These are phyloP conservation scores for Achlya flavicornis DNA, from an alignment of 2,888 invertebrate genomes.

Conservation along the genomic window DNA sequence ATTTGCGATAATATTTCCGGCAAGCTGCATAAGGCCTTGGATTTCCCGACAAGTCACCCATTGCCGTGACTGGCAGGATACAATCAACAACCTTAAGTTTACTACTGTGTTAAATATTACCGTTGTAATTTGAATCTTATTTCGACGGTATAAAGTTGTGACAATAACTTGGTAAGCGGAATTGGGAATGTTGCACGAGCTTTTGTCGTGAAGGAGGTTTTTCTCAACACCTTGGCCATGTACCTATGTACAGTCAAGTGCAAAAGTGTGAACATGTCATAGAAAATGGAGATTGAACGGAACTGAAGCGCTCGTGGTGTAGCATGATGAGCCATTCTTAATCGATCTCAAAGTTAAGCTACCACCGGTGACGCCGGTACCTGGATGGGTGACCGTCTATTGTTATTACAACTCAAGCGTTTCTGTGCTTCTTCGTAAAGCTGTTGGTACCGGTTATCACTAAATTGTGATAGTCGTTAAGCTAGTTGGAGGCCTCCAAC, in stretches of 20 bases:
- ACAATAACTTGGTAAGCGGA: background rate
- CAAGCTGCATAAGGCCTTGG: constrained; percentile 28
- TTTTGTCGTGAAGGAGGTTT: constrained; percentile 9
- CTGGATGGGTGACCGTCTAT: no score
- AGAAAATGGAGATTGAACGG: background rate
- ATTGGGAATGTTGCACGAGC: background rate
- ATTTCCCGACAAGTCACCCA: constrained; percentile 25
- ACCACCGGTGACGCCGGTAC: no score
- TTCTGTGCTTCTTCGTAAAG: no score
- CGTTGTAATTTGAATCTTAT: background rate
- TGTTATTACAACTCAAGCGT: no score
- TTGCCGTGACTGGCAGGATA: constrained; percentile 33
- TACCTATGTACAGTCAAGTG: background rate
- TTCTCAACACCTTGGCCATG: constrained; percentile 1
- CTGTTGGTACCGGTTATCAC: no score
- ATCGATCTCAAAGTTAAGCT: no score
- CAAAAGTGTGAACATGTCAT: background rate
- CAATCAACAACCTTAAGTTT: constrained; percentile 16
- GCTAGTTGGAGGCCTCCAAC: no score
- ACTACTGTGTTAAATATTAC: constrained; percentile 14
- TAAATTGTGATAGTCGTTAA: no score
- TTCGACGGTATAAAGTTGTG: background rate
- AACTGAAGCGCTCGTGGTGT: no score
- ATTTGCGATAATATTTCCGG: constrained; percentile 23
- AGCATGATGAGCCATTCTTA: no score